Conservation (phyloP, 2,113 vertebrate genomes). For the Gymnarchus niloticus region DNA sequence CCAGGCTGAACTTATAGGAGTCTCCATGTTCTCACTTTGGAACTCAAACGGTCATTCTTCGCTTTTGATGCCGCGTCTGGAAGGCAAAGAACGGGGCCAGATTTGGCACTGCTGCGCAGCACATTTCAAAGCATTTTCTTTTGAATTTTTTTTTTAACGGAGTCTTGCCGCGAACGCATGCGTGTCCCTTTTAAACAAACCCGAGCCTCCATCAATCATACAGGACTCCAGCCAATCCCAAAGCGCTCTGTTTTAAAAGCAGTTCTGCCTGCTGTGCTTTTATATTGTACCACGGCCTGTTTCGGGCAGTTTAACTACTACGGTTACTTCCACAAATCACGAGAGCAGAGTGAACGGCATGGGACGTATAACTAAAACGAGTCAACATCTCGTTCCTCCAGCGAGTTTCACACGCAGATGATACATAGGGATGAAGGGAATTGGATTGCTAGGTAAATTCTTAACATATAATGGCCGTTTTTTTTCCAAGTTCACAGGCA, state of each 20-base stretch:
- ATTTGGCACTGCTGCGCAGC: constrained; percentile 69
- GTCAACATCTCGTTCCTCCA: constrained; percentile 53
- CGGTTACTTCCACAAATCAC: constrained; percentile 88
- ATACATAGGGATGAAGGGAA: constrained; percentile 58
- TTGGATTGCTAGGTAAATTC: constrained; percentile 48
- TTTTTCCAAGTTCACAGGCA: constrained; percentile 52
- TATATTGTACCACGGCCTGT: constrained; percentile 89
- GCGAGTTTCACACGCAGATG: constrained; percentile 67
- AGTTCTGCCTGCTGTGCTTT: constrained; percentile 98
- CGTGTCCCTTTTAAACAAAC: constrained; percentile 95
- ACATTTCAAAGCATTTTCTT: constrained; percentile 92
- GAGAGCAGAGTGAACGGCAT: constrained; percentile 75
- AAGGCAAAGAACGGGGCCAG: constrained; percentile 58
- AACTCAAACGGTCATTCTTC: neutral
- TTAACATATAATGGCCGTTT: constrained; percentile 34
- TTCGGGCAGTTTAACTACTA: constrained; percentile 84
- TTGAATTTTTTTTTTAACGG: constrained; percentile 90
- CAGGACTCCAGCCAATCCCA: constrained; percentile 85
- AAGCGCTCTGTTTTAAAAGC: constrained; percentile 86
- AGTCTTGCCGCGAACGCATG: constrained; percentile 92
- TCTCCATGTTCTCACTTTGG: neutral
- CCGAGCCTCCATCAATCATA: constrained; percentile 95
- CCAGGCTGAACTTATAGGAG: neutral
- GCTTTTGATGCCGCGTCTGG: constrained; percentile 41
- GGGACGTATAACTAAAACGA: constrained; percentile 65